Evolutionary conservation across 2,113 vertebrate species (phyloP).

Genomic region (Calonectris borealis): DNA sequence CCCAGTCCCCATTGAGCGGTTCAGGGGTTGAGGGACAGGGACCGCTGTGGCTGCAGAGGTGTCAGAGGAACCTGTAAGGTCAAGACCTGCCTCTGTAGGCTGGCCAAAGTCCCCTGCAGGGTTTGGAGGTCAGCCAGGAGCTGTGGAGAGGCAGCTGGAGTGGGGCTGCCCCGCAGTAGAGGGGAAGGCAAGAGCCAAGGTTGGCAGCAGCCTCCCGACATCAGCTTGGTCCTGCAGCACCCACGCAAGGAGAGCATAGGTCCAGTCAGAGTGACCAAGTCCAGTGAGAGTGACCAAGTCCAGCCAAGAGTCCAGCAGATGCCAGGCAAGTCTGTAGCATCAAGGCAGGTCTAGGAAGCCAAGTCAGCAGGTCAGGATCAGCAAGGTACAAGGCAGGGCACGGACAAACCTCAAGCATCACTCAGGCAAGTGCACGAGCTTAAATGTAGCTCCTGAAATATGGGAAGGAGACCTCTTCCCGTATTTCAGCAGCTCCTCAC

Average conservation of each 20-base stretch:
- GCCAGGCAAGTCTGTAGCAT: background rate
- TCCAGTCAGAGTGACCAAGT: background rate
- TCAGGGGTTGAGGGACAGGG: background rate
- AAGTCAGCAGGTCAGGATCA: background rate
- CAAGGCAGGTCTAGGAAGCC: background rate
- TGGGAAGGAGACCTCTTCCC: background rate
- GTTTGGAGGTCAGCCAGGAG: background rate
- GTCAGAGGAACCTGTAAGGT: background rate
- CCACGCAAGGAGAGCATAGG: background rate
- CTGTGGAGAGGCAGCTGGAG: background rate
- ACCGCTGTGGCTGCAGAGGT: background rate
- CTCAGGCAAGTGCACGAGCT: background rate
- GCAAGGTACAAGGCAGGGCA: background rate
- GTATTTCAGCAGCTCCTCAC: background rate
- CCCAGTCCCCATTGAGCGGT: background rate
- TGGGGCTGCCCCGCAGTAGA: background rate
- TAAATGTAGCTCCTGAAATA: background rate
- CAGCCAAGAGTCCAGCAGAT: background rate
- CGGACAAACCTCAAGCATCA: background rate
- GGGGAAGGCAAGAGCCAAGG: background rate
- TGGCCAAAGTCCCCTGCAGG: background rate
- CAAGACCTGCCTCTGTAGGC: background rate
- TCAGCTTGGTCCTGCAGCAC: background rate
- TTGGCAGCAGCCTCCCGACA: background rate
- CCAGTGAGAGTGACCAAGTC: background rate